Base-by-base conservation (phyloP, 2,797 vertebrate species). In the Falco naumanni region DNA sequence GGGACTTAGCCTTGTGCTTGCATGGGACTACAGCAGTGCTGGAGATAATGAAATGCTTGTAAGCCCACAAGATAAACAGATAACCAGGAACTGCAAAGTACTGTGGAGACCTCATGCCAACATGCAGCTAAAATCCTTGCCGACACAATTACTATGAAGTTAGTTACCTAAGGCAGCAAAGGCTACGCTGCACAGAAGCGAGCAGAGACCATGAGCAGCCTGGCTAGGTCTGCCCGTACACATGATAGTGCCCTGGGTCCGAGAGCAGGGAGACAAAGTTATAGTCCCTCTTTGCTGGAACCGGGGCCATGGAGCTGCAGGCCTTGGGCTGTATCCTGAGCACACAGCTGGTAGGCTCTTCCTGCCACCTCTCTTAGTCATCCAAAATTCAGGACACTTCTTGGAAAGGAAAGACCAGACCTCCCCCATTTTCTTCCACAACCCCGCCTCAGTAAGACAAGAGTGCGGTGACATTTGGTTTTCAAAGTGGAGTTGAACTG, bases 121-220 rank as follows among this genome's bases (percentile, higher is more conserved):
- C 45, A 48, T 0, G 0, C 34, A 33, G 33, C 54, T 47, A 68
- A 34, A 89, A 66, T 54, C 51, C 50, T 53, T 57, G 47, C 74
- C 68, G 56, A 21, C 59, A 64, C 29, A 47, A 26, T 7, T 66
- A 11, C 29, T 51, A 26, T 16, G 34, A 41, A 45, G 24, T 51
- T 34, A 25, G 4, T 59, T 70, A 37, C 34, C 43, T 11, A 14
- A 51, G 16, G 59, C 26, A 72, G 10, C 0, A 2, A 72, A 80
- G 13, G 47, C 61, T 78, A 4, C 50, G 5, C 26, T 0, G 0
- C 15, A 8, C 28, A n/a, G 60, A 48, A 65, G 54, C 41, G 28
- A 83, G 17, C 45, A 48, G 48, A 70, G 51, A 25, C 16, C 0
- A 0, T 0, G 41, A 61, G 59, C 54, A 65, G 50, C 45, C 59